A percentile compares a stretch with the other conserved stretches of the same genome.
Conservation (phyloP, 2,113 vertebrate genomes). For the Crocuta crocuta region DNA sequence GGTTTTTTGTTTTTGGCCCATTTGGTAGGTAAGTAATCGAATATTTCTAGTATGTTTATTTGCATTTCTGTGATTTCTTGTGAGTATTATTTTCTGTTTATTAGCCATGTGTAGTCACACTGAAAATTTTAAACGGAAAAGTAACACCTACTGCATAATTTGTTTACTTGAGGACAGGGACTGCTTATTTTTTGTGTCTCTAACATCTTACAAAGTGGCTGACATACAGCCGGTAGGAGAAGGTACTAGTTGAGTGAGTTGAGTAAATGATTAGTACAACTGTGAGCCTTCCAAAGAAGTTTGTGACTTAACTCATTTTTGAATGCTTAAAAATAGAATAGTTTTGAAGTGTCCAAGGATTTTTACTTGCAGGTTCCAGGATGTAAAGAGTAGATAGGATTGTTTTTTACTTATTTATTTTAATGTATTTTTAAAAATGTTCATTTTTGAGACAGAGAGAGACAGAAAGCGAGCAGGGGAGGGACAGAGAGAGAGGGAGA, state of each 20-base stretch:
- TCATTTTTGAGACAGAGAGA: too few relatives aligned
- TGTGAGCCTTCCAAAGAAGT: conserved; percentile 3
- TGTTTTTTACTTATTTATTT: not conserved
- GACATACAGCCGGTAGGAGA: not conserved
- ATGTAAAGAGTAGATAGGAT: not conserved
- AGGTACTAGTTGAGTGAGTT: not conserved
- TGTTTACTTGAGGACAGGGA: not conserved
- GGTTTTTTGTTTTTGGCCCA: not conserved
- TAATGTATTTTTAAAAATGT: too few relatives aligned
- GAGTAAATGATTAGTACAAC: not conserved
- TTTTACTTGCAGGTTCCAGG: not conserved
- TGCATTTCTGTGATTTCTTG: not conserved
- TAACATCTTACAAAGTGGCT: not conserved
- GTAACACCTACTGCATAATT: not conserved
- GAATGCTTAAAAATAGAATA: conserved; percentile 12
- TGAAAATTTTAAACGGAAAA: not conserved
- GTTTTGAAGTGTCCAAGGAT: not conserved
- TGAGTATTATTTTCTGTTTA: not conserved
- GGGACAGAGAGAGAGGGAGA: too few relatives aligned
- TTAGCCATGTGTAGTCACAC: not conserved
- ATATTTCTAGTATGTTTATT: not conserved
- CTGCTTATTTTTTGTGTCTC: not conserved
- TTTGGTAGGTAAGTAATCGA: conserved; percentile 35
- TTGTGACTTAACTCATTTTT: conserved; percentile 3
- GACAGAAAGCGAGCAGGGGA: too few relatives aligned